Evolutionary conservation across 2,797 vertebrate genomes (phyloP).

Genomic region (Betta splendens): DNA sequence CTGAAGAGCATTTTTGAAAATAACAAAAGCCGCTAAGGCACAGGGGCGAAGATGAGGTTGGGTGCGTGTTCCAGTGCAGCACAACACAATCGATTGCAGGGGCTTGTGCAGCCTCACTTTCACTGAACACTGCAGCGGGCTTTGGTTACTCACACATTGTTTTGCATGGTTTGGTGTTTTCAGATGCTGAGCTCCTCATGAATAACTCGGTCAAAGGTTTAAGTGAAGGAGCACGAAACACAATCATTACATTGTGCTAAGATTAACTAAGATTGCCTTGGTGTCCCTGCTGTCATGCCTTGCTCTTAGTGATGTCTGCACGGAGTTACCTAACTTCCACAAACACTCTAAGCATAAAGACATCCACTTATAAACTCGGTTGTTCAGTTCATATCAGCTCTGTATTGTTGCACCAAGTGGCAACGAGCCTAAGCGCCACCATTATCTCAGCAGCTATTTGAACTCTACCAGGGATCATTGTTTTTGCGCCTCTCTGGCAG

Average conservation of each 20-base stretch:
- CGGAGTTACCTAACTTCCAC: conserved; percentile 22
- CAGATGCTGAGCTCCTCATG: conserved; percentile 26
- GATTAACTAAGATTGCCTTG: conserved; percentile 16
- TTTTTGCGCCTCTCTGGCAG: conserved; percentile 54
- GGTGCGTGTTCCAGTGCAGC: conserved; percentile 54
- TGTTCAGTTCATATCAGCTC: conserved; percentile 26
- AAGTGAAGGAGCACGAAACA: conserved; percentile 29
- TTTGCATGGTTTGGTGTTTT: conserved; percentile 43
- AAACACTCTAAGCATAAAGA: conserved; percentile 28
- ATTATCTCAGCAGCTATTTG: conserved; percentile 49
- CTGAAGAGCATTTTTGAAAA: conserved; percentile 61
- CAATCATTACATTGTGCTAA: conserved; percentile 18
- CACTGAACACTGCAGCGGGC: conserved; percentile 30
- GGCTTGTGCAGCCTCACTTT: conserved; percentile 31
- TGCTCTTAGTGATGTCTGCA: conserved; percentile 26
- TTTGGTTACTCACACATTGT: conserved; percentile 52
- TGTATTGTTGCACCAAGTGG: conserved; percentile 41
- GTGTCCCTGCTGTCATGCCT: conserved; percentile 8
- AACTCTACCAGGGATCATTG: conserved; percentile 42
- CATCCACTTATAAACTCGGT: conserved; percentile 21
- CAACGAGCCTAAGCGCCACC: conserved; percentile 33
- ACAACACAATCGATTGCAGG: conserved; percentile 44
- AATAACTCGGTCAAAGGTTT: conserved; percentile 25
- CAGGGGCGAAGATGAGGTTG: conserved; percentile 54
- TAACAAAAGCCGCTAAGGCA: conserved; percentile 51